Base-by-base conservation (phyloP, 1,140 invertebrate genomes). In the Drosophila repleta region DNA sequence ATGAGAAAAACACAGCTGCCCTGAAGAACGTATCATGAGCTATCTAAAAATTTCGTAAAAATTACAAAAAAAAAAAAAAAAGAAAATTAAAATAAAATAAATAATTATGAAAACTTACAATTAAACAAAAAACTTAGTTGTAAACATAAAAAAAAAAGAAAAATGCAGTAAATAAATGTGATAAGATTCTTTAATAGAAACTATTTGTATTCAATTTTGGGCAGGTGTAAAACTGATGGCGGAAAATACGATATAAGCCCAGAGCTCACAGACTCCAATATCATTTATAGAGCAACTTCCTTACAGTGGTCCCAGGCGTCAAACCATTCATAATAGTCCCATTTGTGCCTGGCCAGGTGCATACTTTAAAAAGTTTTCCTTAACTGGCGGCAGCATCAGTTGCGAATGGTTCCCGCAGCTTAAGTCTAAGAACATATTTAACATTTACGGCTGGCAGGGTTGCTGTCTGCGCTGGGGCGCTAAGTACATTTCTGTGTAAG, bases 91-190 rank as follows among this genome's bases (percentile, higher is more conserved):
- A 76, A 69, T 68, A 52, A 55, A 73, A 69, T 72, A 90, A 80
- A 82, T 60, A 74, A 74, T 80, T 79, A 90, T 80, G 74, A 79
- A 71, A 81, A 81, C 56, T 62, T 67, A 57, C 66, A 73, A 77
- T 70, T 74, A 80, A 85, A 74, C 58, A 75, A 57, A 62, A 18
- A 73, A 74, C 49, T 77, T 89, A 89, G 85, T 52, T 89, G 80
- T 89, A 90, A 90, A 90, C 62, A 58, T 70, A 84, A 79, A 70
- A 39, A 69, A 79, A 85, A 79, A 70, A 32, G 66, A 79, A 85
- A 90, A 89, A 90, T 88, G 90, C 88, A 90, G 90, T 91, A 91
- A 91, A 91, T 91, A 91, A 91, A 91, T 91, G 90, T 91, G 90
- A 91, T 91, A 91, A 91, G 90, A 91, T 91, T 91, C 88, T 90